A percentile compares a stretch with the other conserved stretches of the same genome.
Conservation (phyloP, 2,888 invertebrate genomes). For the Brachycybe producta region DNA sequence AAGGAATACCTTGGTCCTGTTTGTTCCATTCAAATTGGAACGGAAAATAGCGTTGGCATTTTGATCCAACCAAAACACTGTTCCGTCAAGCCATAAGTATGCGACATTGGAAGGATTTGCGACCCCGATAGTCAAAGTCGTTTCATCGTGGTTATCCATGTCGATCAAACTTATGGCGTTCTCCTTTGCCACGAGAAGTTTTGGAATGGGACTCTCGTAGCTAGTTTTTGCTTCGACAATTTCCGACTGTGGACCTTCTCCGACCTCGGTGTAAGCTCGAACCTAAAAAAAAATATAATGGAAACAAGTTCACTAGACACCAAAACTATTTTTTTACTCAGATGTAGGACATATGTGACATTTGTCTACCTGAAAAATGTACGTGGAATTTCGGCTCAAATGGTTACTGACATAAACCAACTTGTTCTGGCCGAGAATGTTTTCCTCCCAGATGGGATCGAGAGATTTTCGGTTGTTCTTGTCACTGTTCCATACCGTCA, state of each 20-base stretch:
- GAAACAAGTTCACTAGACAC: neutral
- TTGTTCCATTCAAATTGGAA: conserved; percentile 43
- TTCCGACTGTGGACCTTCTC: conserved; percentile 56
- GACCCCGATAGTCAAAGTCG: conserved; percentile 21
- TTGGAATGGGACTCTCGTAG: conserved; percentile 61
- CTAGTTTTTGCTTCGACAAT: conserved; percentile 52
- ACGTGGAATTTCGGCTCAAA: conserved; percentile 47
- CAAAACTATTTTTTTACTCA: neutral
- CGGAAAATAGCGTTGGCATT: conserved; percentile 55
- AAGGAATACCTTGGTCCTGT: conserved; percentile 30
- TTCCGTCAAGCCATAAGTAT: conserved; percentile 53
- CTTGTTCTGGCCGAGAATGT: conserved; percentile 34
- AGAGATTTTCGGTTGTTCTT: conserved; percentile 27
- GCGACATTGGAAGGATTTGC: conserved; percentile 56
- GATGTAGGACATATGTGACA: neutral
- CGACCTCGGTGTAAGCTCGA: conserved; percentile 63
- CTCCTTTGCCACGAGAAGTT: conserved; percentile 55
- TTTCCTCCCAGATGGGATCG: conserved; percentile 7
- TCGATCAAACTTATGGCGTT: conserved; percentile 63
- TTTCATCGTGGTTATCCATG: conserved; percentile 48
- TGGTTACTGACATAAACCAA: conserved; percentile 46
- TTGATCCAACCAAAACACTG: conserved; percentile 71
- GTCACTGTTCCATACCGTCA: conserved; percentile 50
- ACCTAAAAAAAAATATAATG: conserved; percentile 43
- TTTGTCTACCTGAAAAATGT: conserved; percentile 48